A percentile compares a stretch with the other conserved stretches of the same genome.
phyloP scores from a whole-genome alignment of 2,888 invertebrate species.

The Agrochola lota region DNA sequence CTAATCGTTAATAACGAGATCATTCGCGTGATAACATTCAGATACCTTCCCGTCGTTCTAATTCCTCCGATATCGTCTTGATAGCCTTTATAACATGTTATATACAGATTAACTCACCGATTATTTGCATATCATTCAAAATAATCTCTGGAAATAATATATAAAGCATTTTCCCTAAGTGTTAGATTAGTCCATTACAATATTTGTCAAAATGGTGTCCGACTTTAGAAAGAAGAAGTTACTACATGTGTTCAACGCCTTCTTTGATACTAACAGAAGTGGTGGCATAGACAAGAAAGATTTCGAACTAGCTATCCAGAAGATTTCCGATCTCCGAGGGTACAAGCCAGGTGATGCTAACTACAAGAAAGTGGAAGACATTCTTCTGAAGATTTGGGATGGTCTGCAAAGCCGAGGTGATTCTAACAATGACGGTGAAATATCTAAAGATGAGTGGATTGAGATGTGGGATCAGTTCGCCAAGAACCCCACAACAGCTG shows the following conservation, averaged over 20 bases:
- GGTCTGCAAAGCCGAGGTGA: conserved; percentile 95
- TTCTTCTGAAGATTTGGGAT: conserved; percentile 95
- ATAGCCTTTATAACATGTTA: conserved; percentile 56
- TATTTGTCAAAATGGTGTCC: conserved; percentile 91
- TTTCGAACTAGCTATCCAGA: conserved; percentile 96
- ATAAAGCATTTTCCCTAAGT: conserved; percentile 56
- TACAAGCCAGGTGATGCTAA: conserved; percentile 94
- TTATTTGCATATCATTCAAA: conserved; percentile 55
- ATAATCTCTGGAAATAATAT: conserved; percentile 62
- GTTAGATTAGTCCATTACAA: conserved; percentile 41
- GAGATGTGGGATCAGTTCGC: conserved; percentile 96
- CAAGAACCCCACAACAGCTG: conserved; percentile 93
- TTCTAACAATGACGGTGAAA: conserved; percentile 95
- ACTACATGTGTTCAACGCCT: conserved; percentile 95
- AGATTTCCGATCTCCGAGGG: conserved; percentile 94
- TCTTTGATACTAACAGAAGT: conserved; percentile 97
- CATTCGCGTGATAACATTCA: conserved; percentile 24
- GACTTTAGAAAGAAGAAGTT: conserved; percentile 97
- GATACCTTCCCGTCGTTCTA: conserved; percentile 46
- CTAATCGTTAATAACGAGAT: conserved; percentile 50
- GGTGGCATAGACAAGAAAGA: conserved; percentile 96
- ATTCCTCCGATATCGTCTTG: conserved; percentile 50
- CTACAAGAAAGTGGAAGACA: conserved; percentile 93
- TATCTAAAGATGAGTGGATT: conserved; percentile 96
- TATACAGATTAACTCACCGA: conserved; percentile 45